Evolutionary conservation across 2,888 invertebrate species (phyloP).

Genomic region (Heteropelma amictum): DNA sequence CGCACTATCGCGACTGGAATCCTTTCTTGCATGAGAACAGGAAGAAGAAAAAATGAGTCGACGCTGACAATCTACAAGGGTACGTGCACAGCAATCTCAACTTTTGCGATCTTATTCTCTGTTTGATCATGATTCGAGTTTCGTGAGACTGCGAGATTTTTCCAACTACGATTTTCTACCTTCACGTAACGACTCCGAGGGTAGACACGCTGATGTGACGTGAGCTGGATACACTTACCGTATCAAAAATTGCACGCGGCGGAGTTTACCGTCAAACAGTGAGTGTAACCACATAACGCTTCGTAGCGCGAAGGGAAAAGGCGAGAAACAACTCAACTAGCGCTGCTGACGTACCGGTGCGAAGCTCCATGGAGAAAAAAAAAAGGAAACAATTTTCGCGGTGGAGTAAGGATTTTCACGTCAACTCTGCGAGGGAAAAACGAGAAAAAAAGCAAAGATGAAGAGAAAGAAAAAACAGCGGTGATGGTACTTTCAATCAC

Average conservation of each 20-base stretch:
- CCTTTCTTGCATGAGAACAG: constrained; percentile 5
- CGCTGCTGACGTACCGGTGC: constrained; percentile 30
- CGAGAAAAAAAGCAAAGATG: constrained; percentile 1
- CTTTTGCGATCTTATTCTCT: neutral
- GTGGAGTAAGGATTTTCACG: constrained; percentile 49
- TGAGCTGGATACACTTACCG: constrained; percentile 29
- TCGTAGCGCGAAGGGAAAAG: constrained; percentile 19
- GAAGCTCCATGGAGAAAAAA: constrained; percentile 31
- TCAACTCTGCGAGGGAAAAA: constrained; percentile 38
- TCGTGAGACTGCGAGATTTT: neutral
- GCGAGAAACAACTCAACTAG: neutral
- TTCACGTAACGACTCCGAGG: neutral
- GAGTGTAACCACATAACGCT: constrained; percentile 44
- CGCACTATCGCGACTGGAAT: neutral
- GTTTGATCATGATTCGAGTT: neutral
- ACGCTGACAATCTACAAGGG: neutral
- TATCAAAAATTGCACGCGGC: constrained; percentile 2
- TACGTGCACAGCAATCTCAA: neutral
- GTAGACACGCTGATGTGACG: constrained; percentile 16
- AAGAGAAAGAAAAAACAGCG: constrained; percentile 19
- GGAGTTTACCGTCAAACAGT: constrained; percentile 18
- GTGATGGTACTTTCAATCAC: constrained; percentile 44
- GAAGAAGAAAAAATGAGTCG: neutral
- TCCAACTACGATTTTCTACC: neutral
- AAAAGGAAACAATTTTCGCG: constrained; percentile 35